phyloP scores from a whole-genome alignment of 2,113 vertebrate species.

The Otocyon megalotis region DNA sequence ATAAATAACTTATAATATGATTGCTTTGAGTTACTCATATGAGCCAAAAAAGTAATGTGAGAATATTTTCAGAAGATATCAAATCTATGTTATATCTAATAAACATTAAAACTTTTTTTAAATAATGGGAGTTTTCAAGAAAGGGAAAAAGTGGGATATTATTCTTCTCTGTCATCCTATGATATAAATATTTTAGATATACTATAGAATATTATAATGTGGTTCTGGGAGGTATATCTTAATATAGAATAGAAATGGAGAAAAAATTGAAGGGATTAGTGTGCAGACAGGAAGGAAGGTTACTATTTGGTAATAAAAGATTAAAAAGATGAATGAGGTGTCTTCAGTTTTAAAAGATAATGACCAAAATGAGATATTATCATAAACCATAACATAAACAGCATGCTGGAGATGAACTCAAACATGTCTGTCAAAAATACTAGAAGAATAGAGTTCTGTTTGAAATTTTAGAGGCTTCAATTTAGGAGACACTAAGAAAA shows the following conservation, averaged over 20 bases:
- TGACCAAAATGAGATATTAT: constrained; percentile 40
- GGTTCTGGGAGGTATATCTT: not conserved
- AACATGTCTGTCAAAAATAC: constrained; percentile 30
- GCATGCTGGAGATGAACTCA: not conserved
- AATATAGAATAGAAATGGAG: constrained; percentile 1
- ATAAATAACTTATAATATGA: constrained; percentile 31
- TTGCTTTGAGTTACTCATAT: not conserved
- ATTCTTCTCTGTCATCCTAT: not conserved
- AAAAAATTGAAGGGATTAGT: not conserved
- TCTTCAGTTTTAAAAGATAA: constrained; percentile 21
- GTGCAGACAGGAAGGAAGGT: not conserved
- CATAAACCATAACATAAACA: not conserved
- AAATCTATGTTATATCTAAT: not conserved
- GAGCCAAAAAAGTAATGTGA: constrained; percentile 3
- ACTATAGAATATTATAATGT: constrained; percentile 18
- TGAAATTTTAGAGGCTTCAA: not conserved
- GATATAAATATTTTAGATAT: constrained; percentile 35
- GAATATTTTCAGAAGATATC: constrained; percentile 20
- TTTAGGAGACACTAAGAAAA: constrained; percentile 36
- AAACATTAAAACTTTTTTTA: not conserved
- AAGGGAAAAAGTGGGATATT: not conserved
- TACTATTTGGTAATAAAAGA: not conserved
- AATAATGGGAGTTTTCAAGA: not conserved
- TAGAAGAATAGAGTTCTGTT: not conserved
- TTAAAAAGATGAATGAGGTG: constrained; percentile 4